These are phyloP conservation scores for Protobothrops mucrosquamatus DNA, from an alignment of 2,113 vertebrate genomes.

Conservation along the genomic window DNA sequence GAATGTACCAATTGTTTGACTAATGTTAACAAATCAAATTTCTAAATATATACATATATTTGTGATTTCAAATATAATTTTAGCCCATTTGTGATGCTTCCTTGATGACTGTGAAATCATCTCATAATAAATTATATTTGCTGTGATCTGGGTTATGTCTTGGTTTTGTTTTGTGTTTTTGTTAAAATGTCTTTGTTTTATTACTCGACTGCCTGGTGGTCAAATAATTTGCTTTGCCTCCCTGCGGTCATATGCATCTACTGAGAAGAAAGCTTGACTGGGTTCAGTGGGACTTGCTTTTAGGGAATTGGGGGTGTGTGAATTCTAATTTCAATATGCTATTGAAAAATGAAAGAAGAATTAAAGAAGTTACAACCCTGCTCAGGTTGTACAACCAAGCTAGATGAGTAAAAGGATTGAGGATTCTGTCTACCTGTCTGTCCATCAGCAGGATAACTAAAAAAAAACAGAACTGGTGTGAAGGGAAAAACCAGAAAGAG, in stretches of 20 bases:
- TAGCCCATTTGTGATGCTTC: neutral
- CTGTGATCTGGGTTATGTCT: neutral
- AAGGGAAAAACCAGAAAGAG: neutral
- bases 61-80: neutral
- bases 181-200: neutral
- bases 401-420: neutral
- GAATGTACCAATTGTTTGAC: neutral
- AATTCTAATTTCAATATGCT: neutral
- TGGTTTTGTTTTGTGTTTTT: neutral
- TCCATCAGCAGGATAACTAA: neutral
- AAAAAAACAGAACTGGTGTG: neutral
- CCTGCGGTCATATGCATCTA: neutral
- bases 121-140: neutral
- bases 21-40: neutral
- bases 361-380: neutral
- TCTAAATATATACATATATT: neutral
- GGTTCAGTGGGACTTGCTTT: neutral
- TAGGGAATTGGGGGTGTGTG: neutral
- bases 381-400: neutral
- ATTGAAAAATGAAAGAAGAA: neutral
- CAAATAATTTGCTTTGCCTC: neutral
- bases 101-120: neutral
- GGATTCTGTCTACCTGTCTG: neutral
- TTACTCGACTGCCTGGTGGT: neutral
- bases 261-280: neutral